Base-by-base conservation (phyloP, 2,797 vertebrate genomes). In the Poeciliopsis turneri region DNA sequence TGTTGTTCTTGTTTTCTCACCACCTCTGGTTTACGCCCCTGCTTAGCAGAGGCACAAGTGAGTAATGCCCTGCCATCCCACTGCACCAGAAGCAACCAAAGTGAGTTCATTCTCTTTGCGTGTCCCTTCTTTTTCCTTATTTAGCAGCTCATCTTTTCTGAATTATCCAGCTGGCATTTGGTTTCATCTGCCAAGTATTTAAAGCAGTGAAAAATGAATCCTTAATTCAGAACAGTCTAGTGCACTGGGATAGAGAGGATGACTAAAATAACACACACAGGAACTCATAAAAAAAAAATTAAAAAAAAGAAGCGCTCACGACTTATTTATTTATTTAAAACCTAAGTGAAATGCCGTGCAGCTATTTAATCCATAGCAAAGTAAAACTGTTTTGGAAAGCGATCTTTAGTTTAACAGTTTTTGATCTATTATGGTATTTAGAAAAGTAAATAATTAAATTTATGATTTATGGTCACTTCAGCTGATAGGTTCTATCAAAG, bases 151-250 rank as follows among this genome's bases (percentile, higher is more conserved):
- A 75, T 91, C 68, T 89, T 88, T 84, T 88, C 61, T 84, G 81
- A 90, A 88, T 90, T 90, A 91, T 86, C 90, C 75, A 83, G 82
- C 84, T 82, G 86, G 75, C 89, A 85, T 81, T 79, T 77, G 82
- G 70, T 88, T 84, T 73, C 72, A 87, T 73, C 79, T 89, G 89
- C 84, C 89, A 90, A 89, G 77, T 79, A 78, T 89, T 89, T 85
- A 86, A 92, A 91, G 84, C 86, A 39, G 68, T 93, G 90, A 95
- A 87, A 92, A 95, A 95, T 90, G 90, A 91, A 90, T 94, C 90
- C 83, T 89, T 92, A 93, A 94, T 92, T 78, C 87, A 79, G 88
- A 87, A 57, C 75, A 93, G 92, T 93, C 89, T 80, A 87, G 78
- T 76, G 81, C 84, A 86, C 81, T 86, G 83, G 83, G 80, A 87